Conservation (phyloP, 2,113 vertebrate species). For the Phainopepla nitens region DNA sequence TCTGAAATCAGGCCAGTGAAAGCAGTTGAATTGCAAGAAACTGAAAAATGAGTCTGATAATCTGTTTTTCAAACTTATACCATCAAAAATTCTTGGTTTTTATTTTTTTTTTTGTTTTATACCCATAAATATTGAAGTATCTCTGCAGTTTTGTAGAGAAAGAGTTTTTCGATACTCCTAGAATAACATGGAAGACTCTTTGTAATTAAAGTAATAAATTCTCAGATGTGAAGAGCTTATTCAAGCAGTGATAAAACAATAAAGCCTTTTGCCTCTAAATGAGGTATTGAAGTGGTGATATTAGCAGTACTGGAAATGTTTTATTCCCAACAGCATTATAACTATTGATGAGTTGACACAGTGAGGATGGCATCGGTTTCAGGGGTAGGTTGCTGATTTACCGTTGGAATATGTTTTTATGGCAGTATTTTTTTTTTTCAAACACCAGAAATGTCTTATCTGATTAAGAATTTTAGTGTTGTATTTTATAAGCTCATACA, state of each 20-base stretch:
- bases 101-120: neutral
- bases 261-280: neutral
- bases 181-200: neutral
- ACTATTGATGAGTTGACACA: neutral
- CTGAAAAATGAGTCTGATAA: neutral
- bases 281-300: neutral
- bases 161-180: neutral
- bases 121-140: neutral
- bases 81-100: neutral
- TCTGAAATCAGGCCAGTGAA: neutral
- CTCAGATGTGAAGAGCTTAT: neutral
- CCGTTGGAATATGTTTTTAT: neutral
- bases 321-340: neutral
- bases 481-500: conserved; percentile 7
- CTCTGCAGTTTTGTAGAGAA: neutral
- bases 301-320: neutral
- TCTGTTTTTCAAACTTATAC: neutral
- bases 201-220: conserved; percentile 20
- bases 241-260: neutral
- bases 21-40: neutral
- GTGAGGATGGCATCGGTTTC: neutral
- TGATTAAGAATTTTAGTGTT: neutral
- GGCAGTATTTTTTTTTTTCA: neutral
- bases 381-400: neutral
- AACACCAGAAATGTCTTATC: neutral